phyloP scores from a whole-genome alignment of 2,113 vertebrate genomes.

The Menura novaehollandiae region DNA sequence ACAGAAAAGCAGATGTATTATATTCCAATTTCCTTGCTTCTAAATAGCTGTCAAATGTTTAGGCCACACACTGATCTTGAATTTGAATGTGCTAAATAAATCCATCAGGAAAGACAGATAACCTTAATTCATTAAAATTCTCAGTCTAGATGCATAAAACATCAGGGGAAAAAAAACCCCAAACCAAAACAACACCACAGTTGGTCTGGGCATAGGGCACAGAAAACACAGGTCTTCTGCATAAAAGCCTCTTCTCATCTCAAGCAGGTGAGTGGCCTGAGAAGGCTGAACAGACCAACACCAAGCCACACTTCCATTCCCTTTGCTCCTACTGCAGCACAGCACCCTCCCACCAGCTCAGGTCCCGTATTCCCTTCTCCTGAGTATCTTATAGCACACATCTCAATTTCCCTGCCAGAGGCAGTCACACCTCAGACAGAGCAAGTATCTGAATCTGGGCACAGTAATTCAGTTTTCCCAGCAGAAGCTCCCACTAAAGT shows the following conservation, averaged over 20 bases:
- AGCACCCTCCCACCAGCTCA: not conserved
- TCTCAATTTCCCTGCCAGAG: not conserved
- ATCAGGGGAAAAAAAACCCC: not conserved
- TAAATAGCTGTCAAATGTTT: not conserved
- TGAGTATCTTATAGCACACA: fast-evolving
- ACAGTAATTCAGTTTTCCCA: not conserved
- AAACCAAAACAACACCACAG: not conserved
- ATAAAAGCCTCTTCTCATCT: not conserved
- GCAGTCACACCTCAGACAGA: not conserved
- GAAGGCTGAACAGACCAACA: not conserved
- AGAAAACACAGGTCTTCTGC: not conserved
- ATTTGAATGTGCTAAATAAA: not conserved
- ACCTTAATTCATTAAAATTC: not conserved
- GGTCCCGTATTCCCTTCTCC: not conserved
- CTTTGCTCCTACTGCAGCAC: not conserved
- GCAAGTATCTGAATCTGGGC: not conserved
- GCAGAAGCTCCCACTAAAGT: not conserved
- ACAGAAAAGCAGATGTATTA: not conserved
- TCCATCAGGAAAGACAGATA: not conserved
- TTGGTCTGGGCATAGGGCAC: not conserved
- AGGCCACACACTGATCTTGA: not conserved
- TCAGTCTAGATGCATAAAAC: not conserved
- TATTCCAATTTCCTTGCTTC: not conserved
- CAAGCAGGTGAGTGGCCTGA: not conserved
- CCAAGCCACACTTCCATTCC: not conserved